phyloP scores from a whole-genome alignment of 1,140 invertebrate genomes.

The Ephestia elutella region DNA sequence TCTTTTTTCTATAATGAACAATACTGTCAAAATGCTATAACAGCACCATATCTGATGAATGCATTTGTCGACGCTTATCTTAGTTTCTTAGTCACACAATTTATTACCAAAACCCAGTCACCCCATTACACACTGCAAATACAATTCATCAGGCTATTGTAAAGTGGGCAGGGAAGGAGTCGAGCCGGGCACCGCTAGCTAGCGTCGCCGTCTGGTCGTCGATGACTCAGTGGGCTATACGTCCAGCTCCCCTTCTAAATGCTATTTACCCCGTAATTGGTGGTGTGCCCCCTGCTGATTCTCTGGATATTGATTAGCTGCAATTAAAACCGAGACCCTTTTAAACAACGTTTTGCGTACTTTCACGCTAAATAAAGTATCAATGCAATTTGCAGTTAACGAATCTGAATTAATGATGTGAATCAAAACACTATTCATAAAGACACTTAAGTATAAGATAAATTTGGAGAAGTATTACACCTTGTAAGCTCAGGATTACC shows the following conservation, averaged over 20 bases:
- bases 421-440: no score
- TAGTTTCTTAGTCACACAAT: background rate
- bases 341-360: background rate
- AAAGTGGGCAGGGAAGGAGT: constrained; percentile 34
- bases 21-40: no score
- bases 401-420: no score
- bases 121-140: constrained; percentile 1
- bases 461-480: no score
- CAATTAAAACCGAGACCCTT: constrained; percentile 14
- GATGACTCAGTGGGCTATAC: constrained; percentile 63
- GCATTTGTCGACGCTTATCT: no score
- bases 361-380: background rate
- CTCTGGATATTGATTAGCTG: constrained; percentile 18
- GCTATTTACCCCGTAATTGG: constrained; percentile 56
- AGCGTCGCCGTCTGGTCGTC: constrained; percentile 60
- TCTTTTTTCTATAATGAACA: no score
- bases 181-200: constrained; percentile 46
- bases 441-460: no score
- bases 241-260: constrained; percentile 41
- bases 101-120: background rate
- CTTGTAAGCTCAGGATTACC: no score
- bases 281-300: constrained; percentile 20
- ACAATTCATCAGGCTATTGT: constrained; percentile 23
- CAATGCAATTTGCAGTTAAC: no score
- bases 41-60: no score